Conservation (phyloP, 2,888 invertebrate genomes). For the Ormyrus labotus region DNA sequence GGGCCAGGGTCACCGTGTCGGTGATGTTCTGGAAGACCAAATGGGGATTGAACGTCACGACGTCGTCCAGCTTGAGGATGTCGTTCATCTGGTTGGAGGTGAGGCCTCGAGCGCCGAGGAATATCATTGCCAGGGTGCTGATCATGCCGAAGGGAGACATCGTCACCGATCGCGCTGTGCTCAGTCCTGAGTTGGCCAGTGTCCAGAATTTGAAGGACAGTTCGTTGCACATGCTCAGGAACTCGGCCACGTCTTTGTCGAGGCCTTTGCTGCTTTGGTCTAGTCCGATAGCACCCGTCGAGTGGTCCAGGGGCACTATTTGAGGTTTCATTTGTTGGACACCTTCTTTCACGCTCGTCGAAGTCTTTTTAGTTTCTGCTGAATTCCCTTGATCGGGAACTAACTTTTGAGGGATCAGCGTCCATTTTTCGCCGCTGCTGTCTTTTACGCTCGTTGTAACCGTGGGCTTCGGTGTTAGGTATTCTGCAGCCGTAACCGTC, state of each 20-base stretch:
- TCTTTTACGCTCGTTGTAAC: slow-evolving; percentile 11
- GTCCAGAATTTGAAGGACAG: slow-evolving; percentile 91
- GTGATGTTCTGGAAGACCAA: slow-evolving; percentile 90
- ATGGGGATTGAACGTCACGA: slow-evolving; percentile 93
- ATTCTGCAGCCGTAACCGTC: slow-evolving; percentile 3
- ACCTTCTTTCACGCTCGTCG: slow-evolving; percentile 33
- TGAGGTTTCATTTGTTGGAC: slow-evolving; percentile 71
- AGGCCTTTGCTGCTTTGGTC: slow-evolving; percentile 86
- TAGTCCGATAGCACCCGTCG: slow-evolving; percentile 79
- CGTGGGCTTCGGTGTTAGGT: background rate
- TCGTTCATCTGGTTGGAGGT: slow-evolving; percentile 95
- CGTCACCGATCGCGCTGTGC: slow-evolving; percentile 85
- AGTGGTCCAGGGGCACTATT: slow-evolving; percentile 79
- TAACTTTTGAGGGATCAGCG: slow-evolving; percentile 61
- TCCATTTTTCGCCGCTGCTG: slow-evolving; percentile 60
- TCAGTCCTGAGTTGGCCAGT: slow-evolving; percentile 82
- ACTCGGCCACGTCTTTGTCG: slow-evolving; percentile 86
- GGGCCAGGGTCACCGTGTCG: slow-evolving; percentile 84
- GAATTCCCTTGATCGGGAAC: background rate
- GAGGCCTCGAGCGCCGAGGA: slow-evolving; percentile 89
- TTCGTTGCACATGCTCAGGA: slow-evolving; percentile 89
- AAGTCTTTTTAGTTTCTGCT: slow-evolving; percentile 24
- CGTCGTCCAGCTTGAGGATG: slow-evolving; percentile 88
- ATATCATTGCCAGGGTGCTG: slow-evolving; percentile 92
- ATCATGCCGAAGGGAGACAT: slow-evolving; percentile 91